Percentiles rank a stretch among this genome's conserved stretches.
Conservation (phyloP, 2,797 vertebrate species). For the Melanotaenia parkinsoni region DNA sequence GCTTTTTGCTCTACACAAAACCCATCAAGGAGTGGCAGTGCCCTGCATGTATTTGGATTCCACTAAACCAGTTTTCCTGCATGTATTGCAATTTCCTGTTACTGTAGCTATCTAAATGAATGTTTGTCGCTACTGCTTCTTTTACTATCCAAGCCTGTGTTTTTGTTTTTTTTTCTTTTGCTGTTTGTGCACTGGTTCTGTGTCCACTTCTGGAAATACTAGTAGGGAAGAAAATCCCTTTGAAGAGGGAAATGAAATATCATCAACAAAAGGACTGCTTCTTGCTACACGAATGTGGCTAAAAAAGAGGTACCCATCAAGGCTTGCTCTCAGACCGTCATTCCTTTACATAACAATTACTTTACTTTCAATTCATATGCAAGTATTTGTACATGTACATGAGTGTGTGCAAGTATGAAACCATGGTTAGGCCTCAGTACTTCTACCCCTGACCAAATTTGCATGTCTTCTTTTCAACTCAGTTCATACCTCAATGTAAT, state of each 20-base stretch:
- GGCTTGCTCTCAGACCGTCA: conserved; percentile 25
- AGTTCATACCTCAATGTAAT: not conserved
- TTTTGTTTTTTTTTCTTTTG: conserved; percentile 32
- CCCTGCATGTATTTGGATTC: conserved; percentile 34
- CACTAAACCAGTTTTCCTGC: conserved; percentile 38
- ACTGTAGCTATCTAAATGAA: not conserved
- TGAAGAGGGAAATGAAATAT: conserved; percentile 30
- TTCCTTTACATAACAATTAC: conserved; percentile 23
- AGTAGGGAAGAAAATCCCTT: conserved; percentile 19
- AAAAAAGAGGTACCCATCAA: conserved; percentile 47
- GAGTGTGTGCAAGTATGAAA: conserved; percentile 11
- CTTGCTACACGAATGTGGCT: conserved; percentile 41
- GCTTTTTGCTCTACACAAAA: conserved; percentile 44
- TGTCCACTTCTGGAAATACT: conserved; percentile 76
- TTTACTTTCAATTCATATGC: conserved; percentile 10
- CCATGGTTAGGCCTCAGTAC: not conserved
- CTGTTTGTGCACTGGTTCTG: conserved; percentile 29
- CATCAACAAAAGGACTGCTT: conserved; percentile 62
- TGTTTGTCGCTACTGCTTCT: conserved; percentile 6
- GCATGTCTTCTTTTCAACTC: not conserved
- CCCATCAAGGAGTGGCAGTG: conserved; percentile 16
- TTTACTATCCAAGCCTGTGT: conserved; percentile 14
- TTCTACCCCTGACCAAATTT: not conserved
- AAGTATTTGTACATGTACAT: conserved; percentile 3
- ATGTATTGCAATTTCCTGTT: conserved; percentile 27